Percentiles rank a stretch among this genome's conserved stretches.
Evolutionary conservation across 2,113 vertebrate species (phyloP).

Genomic region (Emydocephalus ijimae): DNA sequence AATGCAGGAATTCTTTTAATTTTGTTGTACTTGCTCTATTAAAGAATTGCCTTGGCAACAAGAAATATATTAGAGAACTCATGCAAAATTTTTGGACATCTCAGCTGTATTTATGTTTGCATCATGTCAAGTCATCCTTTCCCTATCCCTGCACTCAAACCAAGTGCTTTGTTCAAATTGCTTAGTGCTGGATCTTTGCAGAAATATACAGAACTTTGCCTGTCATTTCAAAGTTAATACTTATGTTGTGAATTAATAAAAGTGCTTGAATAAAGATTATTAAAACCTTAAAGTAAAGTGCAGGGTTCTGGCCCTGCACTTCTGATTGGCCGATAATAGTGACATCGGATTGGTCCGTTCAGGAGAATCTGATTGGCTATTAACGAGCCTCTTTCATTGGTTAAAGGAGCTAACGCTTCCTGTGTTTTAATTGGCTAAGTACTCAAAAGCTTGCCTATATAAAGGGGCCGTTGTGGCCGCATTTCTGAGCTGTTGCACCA

Average conservation of each 20-base stretch:
- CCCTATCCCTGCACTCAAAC: neutral
- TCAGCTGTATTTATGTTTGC: neutral
- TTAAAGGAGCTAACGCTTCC: too few species aligned
- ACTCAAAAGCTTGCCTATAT: too few species aligned
- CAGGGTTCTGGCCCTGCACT: too few species aligned
- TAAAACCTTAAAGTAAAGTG: too few species aligned
- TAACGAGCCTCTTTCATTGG: too few species aligned
- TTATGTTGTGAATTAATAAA: constrained; percentile 51
- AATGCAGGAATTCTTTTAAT: neutral
- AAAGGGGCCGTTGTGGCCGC: too few species aligned
- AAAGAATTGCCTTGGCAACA: neutral
- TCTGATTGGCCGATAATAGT: too few species aligned
- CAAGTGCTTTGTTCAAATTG: neutral
- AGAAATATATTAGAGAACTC: neutral
- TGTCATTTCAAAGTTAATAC: constrained; percentile 42
- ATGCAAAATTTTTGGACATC: neutral
- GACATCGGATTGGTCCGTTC: too few species aligned
- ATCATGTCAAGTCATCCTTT: neutral
- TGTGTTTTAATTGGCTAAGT: too few species aligned
- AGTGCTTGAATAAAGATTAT: too few species aligned
- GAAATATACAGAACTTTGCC: neutral
- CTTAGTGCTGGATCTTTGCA: neutral
- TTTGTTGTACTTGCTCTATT: neutral
- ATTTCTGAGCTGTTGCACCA: too few species aligned
- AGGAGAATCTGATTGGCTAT: too few species aligned